Percentiles rank a stretch among this genome's conserved stretches.
phyloP scores from a whole-genome alignment of 2,113 vertebrate species.

The Bujurquina vittata region DNA sequence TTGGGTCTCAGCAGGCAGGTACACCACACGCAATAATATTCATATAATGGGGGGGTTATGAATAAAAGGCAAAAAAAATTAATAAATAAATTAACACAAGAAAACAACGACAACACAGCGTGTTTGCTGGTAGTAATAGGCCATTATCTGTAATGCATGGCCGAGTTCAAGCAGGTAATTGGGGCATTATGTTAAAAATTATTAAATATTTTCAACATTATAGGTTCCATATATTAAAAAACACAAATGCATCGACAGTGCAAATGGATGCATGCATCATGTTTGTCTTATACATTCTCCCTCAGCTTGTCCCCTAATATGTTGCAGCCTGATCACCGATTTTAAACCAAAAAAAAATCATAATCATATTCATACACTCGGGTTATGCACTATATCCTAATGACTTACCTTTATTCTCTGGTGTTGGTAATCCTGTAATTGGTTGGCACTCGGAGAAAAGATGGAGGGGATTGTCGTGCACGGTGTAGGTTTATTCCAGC shows the following conservation, averaged over 20 bases:
- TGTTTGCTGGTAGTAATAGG: constrained; percentile 1
- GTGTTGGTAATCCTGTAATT: constrained; percentile 1
- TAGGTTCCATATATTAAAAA: not conserved
- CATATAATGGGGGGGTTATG: not conserved
- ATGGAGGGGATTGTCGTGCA: constrained; percentile 13
- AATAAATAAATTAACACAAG: no score
- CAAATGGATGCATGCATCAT: constrained; percentile 15
- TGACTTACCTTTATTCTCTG: constrained; percentile 44
- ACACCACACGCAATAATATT: not conserved
- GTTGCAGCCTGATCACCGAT: not conserved
- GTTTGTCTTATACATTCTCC: not conserved
- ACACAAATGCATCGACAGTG: not conserved
- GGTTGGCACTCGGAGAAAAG: constrained; percentile 1
- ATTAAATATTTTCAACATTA: not conserved
- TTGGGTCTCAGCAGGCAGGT: not conserved
- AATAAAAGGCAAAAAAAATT: not conserved
- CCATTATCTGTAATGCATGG: not conserved
- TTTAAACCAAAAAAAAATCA: not conserved
- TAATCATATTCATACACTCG: not conserved
- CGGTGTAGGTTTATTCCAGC: constrained; percentile 51
- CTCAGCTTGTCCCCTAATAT: constrained; percentile 12
- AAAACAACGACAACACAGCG: not conserved
- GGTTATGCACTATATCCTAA: not conserved
- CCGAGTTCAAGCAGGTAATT: not conserved
- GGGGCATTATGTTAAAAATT: not conserved